Conservation (phyloP, 2,797 vertebrate genomes). For the Platalea minor region DNA sequence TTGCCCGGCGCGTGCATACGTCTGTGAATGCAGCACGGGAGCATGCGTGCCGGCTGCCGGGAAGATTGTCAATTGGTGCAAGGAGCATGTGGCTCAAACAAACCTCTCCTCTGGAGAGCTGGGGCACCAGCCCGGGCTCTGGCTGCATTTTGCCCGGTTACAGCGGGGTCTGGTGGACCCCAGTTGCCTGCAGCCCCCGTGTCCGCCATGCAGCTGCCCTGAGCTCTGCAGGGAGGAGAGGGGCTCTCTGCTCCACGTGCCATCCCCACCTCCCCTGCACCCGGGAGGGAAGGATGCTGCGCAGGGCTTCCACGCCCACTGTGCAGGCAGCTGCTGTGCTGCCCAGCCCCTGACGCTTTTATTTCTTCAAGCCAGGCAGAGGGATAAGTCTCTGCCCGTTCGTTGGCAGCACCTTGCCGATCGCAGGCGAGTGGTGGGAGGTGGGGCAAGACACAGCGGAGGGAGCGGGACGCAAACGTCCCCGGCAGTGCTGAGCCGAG, state of each 20-base stretch:
- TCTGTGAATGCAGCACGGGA: neutral
- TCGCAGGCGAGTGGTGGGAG: rapidly evolving
- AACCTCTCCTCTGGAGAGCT: neutral
- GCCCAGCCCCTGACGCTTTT: neutral
- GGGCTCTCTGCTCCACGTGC: neutral
- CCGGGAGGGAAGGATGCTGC: neutral
- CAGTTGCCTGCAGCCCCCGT: neutral
- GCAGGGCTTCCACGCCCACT: rapidly evolving
- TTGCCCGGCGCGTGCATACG: neutral
- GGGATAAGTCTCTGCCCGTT: neutral
- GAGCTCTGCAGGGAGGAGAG: neutral
- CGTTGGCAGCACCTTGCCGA: neutral
- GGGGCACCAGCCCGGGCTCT: neutral
- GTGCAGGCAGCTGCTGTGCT: neutral
- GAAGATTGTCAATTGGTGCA: neutral
- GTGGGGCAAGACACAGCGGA: neutral
- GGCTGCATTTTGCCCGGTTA: neutral
- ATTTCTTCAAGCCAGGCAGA: neutral
- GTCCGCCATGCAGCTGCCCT: rapidly evolving
- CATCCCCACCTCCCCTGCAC: neutral
- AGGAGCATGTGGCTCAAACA: neutral
- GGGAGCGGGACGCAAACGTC: neutral
- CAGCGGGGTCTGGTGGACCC: neutral
- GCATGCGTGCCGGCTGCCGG: neutral
- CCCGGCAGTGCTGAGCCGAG: neutral